Evolutionary conservation across 2,797 vertebrate species (phyloP), one percentile per base, ranked within the genome.

Genomic region (Diplodus sargus): DNA sequence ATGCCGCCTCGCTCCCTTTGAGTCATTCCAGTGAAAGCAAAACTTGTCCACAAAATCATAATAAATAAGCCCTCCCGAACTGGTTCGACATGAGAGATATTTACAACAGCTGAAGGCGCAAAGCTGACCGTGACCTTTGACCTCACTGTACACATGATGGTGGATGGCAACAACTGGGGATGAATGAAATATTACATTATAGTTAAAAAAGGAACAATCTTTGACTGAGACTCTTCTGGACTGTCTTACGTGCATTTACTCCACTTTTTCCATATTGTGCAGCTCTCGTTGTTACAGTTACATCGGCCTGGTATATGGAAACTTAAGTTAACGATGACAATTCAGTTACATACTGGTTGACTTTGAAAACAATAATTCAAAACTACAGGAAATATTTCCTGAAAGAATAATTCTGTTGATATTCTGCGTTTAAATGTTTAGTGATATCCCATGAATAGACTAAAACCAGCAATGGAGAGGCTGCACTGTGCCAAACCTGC

Each of bases 31-130:
- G 89, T 89, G 83, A 89, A 86, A 86, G 65, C 57, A 48, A 11
- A 66, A 49, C 90, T 74, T 79, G 78, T 92, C 91, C 78, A 87
- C 70, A 86, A 89, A 84, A 84, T 76, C 65, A 75, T 72, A 92
- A 95, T 94, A 94, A 94, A 94, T 94, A 91, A 91, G 53, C 78
- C 77, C 78, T 60, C 53, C 66, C 68, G 74, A 83, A 89, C 74
- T 82, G 79, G 82, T 74, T 85, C 66, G 79, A 80, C 80, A 51
- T 52, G 70, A 66, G 77, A 83, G 54, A 83, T 90, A 92, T 93
- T 83, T 91, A 90, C 90, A 93, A 66, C 77, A 86, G 78, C 74
- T 56, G 68, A 75, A 73, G 59, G 42, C 2, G 66, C 60, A 13
- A 22, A 78, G 52, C 15, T 56, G 70, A 74, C 45, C 14, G 1